Evolutionary conservation across 2,888 invertebrate species (phyloP), one percentile per base, ranked within the genome.

Genomic region (Aricia artaxerxes): DNA sequence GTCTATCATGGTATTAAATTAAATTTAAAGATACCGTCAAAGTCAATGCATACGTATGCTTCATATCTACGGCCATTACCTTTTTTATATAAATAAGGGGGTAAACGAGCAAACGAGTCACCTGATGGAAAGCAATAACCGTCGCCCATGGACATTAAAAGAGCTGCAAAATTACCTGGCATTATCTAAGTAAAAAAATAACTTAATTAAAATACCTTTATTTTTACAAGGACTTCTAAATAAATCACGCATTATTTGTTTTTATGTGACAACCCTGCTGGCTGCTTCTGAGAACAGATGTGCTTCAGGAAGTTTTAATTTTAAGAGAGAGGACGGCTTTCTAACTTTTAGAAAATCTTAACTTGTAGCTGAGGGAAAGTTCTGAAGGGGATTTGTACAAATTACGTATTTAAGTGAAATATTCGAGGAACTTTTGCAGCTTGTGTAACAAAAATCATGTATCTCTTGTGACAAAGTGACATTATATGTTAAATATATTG

Each of bases 381-480:
- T 69, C 35, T 69, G 69, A 69, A 69, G 69, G 35, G 69, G 69
- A 69, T 69, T 69, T 16, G 69, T 35, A 38, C 69, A 69, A 69
- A 69, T 69, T 69, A 69, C 69, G 69, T 69, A 38, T 69, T 69
- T 69, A 69, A 69, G 69, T 69, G 69, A 69, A 38, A 38, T 69
- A 69, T 69, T 69, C 69, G 69, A 35, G 24, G 5, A 4, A 38
- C 9, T 64, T 64, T 64, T 64, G 13, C 11, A 35, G 35, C 13
- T 69, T 38, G 9, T 16, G 69, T 64, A 64, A 11, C 64, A 64
- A 69, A 69, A 69, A 35, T 69, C 69, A 38, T 38, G 35, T 69
- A 35, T 69, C 31, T 64, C 24, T 31, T 24, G 35, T 35, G 69
- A 69, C 35, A 4, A 4, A 31, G 31, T n/a, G n/a, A n/a, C n/a